A percentile compares a stretch with the other conserved stretches of the same genome.
These are phyloP conservation scores for Netelia inedita DNA, from an alignment of 2,888 invertebrate species.

Conservation along the genomic window DNA sequence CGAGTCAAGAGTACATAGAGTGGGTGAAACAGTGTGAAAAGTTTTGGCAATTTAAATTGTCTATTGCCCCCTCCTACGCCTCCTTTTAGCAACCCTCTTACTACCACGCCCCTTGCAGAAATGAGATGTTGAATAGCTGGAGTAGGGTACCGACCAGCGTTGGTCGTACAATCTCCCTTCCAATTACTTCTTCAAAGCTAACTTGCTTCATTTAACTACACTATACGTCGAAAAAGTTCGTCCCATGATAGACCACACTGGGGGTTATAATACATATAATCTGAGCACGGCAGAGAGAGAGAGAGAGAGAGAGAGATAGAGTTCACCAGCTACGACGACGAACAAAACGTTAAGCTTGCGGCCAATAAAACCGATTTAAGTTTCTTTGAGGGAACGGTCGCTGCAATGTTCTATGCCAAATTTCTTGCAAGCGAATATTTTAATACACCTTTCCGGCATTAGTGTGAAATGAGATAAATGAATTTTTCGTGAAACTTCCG, in stretches of 20 bases:
- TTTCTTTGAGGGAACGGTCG: slow-evolving; percentile 29
- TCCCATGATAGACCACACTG: slow-evolving; percentile 33
- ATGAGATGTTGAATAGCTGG: slow-evolving; percentile 13
- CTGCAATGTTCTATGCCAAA: slow-evolving; percentile 42
- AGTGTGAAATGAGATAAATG: slow-evolving; percentile 13
- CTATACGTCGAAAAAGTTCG: slow-evolving; percentile 59
- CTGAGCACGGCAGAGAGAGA: neutral
- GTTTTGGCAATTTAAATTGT: slow-evolving; percentile 49
- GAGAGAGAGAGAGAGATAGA: slow-evolving; percentile 17
- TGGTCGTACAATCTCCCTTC: slow-evolving; percentile 40
- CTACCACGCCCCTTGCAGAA: neutral
- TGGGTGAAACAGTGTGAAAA: slow-evolving; percentile 29
- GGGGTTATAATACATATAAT: slow-evolving; percentile 5
- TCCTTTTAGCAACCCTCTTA: neutral
- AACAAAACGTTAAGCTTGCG: slow-evolving; percentile 49
- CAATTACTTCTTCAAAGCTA: slow-evolving; percentile 60
- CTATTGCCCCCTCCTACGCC: slow-evolving; percentile 17
- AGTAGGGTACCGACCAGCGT: slow-evolving; percentile 20
- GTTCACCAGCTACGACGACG: slow-evolving; percentile 20
- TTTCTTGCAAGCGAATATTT: slow-evolving; percentile 46
- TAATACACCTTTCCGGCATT: slow-evolving; percentile 29
- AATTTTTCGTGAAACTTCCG: slow-evolving; percentile 8
- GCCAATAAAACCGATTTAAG: slow-evolving; percentile 60
- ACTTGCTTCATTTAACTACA: slow-evolving; percentile 56
- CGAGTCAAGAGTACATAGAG: neutral